Base-by-base conservation (phyloP, 53 echinoderm and acorn worm genomes). In the Mesocentrotus franciscanus region DNA sequence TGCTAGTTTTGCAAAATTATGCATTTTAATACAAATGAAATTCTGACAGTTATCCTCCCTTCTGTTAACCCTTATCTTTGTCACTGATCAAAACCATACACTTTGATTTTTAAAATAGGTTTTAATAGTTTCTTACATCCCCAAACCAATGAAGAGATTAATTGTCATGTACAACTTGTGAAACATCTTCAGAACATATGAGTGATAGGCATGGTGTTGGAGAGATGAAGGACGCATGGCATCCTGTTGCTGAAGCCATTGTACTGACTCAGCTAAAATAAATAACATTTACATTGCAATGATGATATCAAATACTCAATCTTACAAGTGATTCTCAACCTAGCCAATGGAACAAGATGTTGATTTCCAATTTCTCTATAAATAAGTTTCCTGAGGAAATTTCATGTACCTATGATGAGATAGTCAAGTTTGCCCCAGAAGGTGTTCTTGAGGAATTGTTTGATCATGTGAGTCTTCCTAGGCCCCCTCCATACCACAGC, bases 351-450 rank as follows among this genome's bases (percentile, higher is more conserved):
- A 68, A 7, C 68, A 68, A 68, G 20, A 68, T 68, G 6, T 68
- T 5, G 8, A 68, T 68, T 68, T 24, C 26, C 26, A 68, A 68
- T 24, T 24, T 68, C 20, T 24, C 24, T 24, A 68, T 8, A 68
- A 68, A 24, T 26, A 24, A 68, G 20, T 68, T 68, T 24, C 0
- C 9, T 24, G 24, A 49, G 49, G 6, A 49, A 49, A 49, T 49
- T 49, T 49, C 22, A 55, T 92, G 56, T 92, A 97, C 97, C 97
- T 66, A 97, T 95, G 24, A 97, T 33, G 42, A 97, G 94, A n/a
- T 95, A 97, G 96, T 97, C 97, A 89, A 97, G 93, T 84, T 93
- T 95, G 11, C 97, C 97, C 97, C 97, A 97, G 89, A 97, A 95
- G 22, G 97, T 97, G 84, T 97, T 96, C 90, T 97, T 97, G 16